These are phyloP conservation scores for Remorina albescens DNA, from an alignment of 2,797 vertebrate genomes.

Conservation along the genomic window DNA sequence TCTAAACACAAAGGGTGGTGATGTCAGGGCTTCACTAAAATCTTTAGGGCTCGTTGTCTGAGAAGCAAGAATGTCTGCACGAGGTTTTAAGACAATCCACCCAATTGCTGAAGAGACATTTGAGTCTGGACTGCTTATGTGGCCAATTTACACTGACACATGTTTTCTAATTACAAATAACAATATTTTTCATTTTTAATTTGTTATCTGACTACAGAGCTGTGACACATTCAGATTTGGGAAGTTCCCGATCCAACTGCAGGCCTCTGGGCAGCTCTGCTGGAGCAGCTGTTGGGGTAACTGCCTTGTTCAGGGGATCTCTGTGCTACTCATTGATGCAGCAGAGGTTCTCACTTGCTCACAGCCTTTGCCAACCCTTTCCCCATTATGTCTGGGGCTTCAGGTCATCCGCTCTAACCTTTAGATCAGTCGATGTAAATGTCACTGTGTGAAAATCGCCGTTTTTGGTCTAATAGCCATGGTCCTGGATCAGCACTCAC, in stretches of 20 bases:
- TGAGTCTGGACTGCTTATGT: neutral
- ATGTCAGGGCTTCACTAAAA: too few species aligned
- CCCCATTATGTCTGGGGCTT: slow-evolving; percentile 36
- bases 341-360: slow-evolving; percentile 29
- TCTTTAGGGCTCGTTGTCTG: too few species aligned
- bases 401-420: slow-evolving; percentile 46
- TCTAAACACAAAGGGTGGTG: too few species aligned
- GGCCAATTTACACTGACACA: too few species aligned
- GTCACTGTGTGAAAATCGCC: slow-evolving; percentile 24
- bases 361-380: slow-evolving; percentile 25
- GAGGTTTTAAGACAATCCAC: too few species aligned
- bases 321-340: slow-evolving; percentile 37
- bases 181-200: too few species aligned
- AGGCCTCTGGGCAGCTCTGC: slow-evolving; percentile 8
- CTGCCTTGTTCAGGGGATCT: slow-evolving; percentile 52
- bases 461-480: neutral
- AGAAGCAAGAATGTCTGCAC: too few species aligned
- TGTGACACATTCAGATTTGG: neutral
- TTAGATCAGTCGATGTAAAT: slow-evolving; percentile 53
- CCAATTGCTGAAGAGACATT: neutral
- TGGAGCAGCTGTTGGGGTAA: slow-evolving; percentile 38
- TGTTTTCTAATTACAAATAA: too few species aligned
- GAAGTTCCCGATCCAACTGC: neutral
- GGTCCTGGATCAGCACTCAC: slow-evolving; percentile 4
- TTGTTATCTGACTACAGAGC: neutral